Evolutionary conservation across 2,113 vertebrate genomes (phyloP).

Genomic region (Eurystomus gularis): DNA sequence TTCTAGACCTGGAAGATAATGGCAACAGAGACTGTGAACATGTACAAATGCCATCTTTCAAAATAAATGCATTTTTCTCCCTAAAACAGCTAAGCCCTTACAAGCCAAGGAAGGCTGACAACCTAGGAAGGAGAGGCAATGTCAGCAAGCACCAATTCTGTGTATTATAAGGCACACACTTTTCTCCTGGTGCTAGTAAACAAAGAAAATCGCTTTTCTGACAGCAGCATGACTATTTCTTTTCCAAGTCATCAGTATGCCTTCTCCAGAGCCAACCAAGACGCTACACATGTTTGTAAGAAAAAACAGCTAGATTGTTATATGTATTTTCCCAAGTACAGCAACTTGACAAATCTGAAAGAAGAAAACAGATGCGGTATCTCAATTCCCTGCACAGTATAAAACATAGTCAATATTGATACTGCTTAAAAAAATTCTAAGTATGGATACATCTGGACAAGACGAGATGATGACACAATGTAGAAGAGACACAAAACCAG

Average conservation of each 20-base stretch:
- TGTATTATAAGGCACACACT: background rate
- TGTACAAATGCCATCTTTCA: background rate
- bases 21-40: background rate
- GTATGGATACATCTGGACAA: background rate
- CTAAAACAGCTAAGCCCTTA: background rate
- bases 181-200: background rate
- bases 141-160: background rate
- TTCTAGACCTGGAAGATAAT: background rate
- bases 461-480: background rate
- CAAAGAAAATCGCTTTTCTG: background rate
- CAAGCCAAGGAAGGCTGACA: background rate
- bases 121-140: background rate
- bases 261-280: background rate
- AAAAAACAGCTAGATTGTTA: background rate
- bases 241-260: background rate
- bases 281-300: background rate
- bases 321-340: background rate
- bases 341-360: background rate
- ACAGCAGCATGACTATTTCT: background rate
- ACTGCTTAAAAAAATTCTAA: background rate
- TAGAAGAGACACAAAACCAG: background rate
- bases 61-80: background rate
- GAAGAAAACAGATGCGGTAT: background rate
- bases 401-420: background rate
- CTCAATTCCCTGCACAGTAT: background rate